These are phyloP conservation scores for Eurytoma californica DNA, from an alignment of 2,888 invertebrate genomes.

Conservation along the genomic window DNA sequence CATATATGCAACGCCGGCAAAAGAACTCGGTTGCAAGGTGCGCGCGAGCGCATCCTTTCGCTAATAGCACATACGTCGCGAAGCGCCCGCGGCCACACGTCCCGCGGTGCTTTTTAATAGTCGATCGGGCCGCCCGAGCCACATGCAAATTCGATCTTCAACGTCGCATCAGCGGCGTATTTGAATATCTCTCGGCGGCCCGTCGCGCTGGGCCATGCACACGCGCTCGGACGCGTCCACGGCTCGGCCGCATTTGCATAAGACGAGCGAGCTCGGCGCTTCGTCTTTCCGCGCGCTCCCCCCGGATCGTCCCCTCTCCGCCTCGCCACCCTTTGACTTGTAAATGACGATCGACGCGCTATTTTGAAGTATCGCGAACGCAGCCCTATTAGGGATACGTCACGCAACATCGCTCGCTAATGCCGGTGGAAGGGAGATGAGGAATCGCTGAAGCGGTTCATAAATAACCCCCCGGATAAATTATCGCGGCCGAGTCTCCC, in stretches of 20 bases:
- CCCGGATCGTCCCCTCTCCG: not conserved
- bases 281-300: slow-evolving; percentile 2
- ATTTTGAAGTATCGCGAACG: not conserved
- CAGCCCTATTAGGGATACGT: not conserved
- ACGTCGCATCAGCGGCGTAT: slow-evolving; percentile 3
- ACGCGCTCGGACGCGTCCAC: not conserved
- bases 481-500: slow-evolving; percentile 25
- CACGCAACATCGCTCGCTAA: not conserved
- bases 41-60: not conserved
- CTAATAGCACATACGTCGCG: not conserved
- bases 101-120: slow-evolving; percentile 8
- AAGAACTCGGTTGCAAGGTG: not conserved
- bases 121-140: not conserved
- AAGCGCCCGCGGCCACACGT: not conserved
- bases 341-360: not conserved
- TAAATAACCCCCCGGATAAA: slow-evolving; percentile 43
- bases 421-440: not conserved
- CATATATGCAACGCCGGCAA: too few species aligned
- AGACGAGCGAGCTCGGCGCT: not conserved
- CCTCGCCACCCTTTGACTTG: slow-evolving; percentile 22
- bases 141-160: slow-evolving; percentile 47
- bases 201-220: not conserved
- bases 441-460: not conserved
- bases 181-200: slow-evolving; percentile 35
- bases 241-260: slow-evolving; percentile 32